Evolutionary conservation across 2,113 vertebrate species (phyloP).

Genomic region (Lutjanus erythropterus): DNA sequence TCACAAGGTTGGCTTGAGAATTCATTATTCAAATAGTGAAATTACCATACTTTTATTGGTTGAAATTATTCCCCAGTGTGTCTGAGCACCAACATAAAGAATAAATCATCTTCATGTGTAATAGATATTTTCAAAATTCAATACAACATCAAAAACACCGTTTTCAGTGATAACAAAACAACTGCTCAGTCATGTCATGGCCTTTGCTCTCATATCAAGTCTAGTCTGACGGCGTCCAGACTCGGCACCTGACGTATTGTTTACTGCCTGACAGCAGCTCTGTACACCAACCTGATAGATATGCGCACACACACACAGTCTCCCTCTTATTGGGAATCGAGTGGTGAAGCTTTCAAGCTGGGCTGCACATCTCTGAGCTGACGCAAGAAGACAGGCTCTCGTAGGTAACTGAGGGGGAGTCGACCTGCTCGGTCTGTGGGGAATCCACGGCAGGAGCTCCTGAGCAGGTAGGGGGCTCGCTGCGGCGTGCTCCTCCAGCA

Average conservation of each 20-base stretch:
- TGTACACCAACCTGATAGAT: slow-evolving; percentile 19
- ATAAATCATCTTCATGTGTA: slow-evolving; percentile 5
- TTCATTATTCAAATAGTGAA: not conserved
- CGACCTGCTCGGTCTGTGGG: slow-evolving; percentile 33
- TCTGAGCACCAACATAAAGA: not conserved
- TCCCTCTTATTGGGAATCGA: slow-evolving; percentile 43
- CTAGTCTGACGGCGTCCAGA: slow-evolving; percentile 18
- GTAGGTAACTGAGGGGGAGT: slow-evolving; percentile 37
- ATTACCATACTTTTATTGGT: not conserved
- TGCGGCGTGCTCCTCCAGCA: slow-evolving; percentile 34
- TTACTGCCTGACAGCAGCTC: slow-evolving; percentile 42
- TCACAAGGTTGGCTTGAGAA: not conserved
- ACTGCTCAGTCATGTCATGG: slow-evolving; percentile 9
- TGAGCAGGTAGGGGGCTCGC: slow-evolving; percentile 19
- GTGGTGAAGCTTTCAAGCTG: slow-evolving; percentile 56
- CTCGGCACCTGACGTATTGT: slow-evolving; percentile 36
- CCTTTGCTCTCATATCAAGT: slow-evolving; percentile 12
- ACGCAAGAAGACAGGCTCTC: slow-evolving; percentile 58
- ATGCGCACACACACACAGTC: not conserved
- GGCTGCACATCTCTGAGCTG: slow-evolving; percentile 57
- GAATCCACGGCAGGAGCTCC: slow-evolving; percentile 50
- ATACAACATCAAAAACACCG: not conserved
- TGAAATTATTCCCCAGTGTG: not conserved
- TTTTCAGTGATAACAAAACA: slow-evolving; percentile 5
- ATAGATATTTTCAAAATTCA: slow-evolving; percentile 5